phyloP scores from a whole-genome alignment of 2,113 vertebrate genomes.

The Empidonax traillii region DNA sequence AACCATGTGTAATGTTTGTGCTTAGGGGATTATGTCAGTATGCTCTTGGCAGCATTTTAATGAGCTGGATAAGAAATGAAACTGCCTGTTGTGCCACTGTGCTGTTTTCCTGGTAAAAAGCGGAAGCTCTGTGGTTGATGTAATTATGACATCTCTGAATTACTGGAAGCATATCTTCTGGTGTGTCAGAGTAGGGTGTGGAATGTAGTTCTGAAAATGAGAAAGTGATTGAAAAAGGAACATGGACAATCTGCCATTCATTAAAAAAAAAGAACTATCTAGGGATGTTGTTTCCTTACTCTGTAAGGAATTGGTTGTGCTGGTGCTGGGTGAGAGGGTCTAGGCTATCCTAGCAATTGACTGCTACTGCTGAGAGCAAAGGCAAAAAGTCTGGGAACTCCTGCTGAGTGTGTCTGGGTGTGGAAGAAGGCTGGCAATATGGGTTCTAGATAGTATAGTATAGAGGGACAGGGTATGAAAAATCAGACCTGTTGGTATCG shows the following conservation, averaged over 20 bases:
- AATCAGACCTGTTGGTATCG: not conserved
- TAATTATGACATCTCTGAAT: not conserved
- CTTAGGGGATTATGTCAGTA: not conserved
- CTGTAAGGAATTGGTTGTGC: not conserved
- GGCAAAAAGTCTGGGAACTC: not conserved
- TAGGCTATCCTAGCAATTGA: not conserved
- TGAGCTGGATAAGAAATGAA: not conserved
- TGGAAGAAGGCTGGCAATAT: not conserved
- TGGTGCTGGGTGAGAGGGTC: not conserved
- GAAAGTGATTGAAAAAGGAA: not conserved
- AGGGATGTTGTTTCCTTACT: not conserved
- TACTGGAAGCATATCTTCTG: not conserved
- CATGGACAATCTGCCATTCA: not conserved
- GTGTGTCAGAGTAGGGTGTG: not conserved
- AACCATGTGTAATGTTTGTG: not conserved
- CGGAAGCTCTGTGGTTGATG: not conserved
- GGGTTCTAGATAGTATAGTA: no score
- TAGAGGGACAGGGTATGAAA: not conserved
- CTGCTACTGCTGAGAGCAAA: not conserved
- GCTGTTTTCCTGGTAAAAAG: not conserved
- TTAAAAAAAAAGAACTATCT: not conserved
- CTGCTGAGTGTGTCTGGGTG: no score
- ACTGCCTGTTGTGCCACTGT: rapidly evolving
- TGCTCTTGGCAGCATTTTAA: not conserved
- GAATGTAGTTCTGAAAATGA: not conserved